Evolutionary conservation across 1,140 invertebrate species (phyloP).

Genomic region (Drosophila pallidifrons): DNA sequence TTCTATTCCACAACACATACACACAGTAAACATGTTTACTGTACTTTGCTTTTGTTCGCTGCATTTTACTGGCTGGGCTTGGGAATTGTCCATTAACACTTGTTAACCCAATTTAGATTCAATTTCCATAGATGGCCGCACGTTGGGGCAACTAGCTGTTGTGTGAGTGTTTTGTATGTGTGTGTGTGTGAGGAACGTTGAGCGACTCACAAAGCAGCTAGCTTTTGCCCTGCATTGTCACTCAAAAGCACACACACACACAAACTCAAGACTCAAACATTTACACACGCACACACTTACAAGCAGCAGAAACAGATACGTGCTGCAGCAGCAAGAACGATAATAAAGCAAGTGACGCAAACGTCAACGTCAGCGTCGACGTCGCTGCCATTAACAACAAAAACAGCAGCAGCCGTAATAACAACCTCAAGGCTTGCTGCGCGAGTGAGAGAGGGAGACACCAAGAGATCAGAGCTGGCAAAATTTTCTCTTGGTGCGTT

Average conservation of each 20-base stretch:
- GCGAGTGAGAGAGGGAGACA: slow-evolving; percentile 5
- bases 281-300: slow-evolving; percentile 1
- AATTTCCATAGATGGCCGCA: slow-evolving; percentile 75
- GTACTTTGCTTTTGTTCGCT: slow-evolving; percentile 61
- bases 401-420: slow-evolving; percentile 29
- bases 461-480: slow-evolving; percentile 29
- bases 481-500: slow-evolving; percentile 64
- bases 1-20: background rate
- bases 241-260: slow-evolving; percentile 36
- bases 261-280: background rate
- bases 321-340: slow-evolving; percentile 45
- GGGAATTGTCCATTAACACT: slow-evolving; percentile 79
- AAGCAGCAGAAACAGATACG: slow-evolving; percentile 22
- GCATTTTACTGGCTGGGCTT: slow-evolving; percentile 35
- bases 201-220: slow-evolving; percentile 25
- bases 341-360: slow-evolving; percentile 72
- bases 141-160: slow-evolving; percentile 33
- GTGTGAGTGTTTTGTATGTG: slow-evolving; percentile 23
- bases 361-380: slow-evolving; percentile 38
- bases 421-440: slow-evolving; percentile 68
- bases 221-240: slow-evolving; percentile 71
- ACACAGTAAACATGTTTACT: slow-evolving; percentile 34
- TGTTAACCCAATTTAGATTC: slow-evolving; percentile 82
- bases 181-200: slow-evolving; percentile 43
- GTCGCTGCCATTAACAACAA: slow-evolving; percentile 21